Base-by-base conservation (phyloP, 2,888 invertebrate species). In the Epistrophe eligans region DNA sequence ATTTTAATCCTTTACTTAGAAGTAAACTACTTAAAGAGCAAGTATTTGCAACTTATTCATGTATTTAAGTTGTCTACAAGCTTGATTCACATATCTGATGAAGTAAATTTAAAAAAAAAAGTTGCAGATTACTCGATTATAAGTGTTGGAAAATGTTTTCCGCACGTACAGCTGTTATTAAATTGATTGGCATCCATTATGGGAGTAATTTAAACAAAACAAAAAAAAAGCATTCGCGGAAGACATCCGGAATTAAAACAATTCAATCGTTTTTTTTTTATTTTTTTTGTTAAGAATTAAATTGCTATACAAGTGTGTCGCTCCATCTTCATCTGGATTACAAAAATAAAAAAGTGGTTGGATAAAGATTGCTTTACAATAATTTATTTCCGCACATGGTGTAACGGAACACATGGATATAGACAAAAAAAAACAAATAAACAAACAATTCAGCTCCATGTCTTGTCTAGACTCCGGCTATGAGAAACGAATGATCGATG, bases 351-450 rank as follows among this genome's bases (percentile, higher is more conserved):
- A 50, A 67, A 35, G 17, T 24, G 32, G 24, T 28, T 40, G 38
- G 15, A 45, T 62, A 57, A 64, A 79, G 28, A 48, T 62, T 67
- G 62, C 55, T 24, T 38, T 15, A 19, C 19, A 81, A 57, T 70
- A 81, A 76, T 70, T 62, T 45, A 76, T 76, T 62, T 81, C 81
- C 81, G 76, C 52, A 74, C 52, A 24, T 62, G 55, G 17, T 6
- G n/a, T 10, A 52, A 60, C 32, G 60, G 55, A 17, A 67, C 38
- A 67, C n/a, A 35, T 62, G 40, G 28, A 19, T 2, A 60, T 13
- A 17, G 40, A 7, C 1, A 17, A 2, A n/a, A 60, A 38, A 60
- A 19, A 13, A 48, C 7, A 48, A 17, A 28, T 3, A 1, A 40
- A 19, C 13, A 62, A 48, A 32, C 48, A 17, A n/a, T 35, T 32